Percentiles rank a stretch among this genome's conserved stretches.
Conservation (phyloP, 2,797 vertebrate genomes). For the Ctenochaetus hawaiiensis region DNA sequence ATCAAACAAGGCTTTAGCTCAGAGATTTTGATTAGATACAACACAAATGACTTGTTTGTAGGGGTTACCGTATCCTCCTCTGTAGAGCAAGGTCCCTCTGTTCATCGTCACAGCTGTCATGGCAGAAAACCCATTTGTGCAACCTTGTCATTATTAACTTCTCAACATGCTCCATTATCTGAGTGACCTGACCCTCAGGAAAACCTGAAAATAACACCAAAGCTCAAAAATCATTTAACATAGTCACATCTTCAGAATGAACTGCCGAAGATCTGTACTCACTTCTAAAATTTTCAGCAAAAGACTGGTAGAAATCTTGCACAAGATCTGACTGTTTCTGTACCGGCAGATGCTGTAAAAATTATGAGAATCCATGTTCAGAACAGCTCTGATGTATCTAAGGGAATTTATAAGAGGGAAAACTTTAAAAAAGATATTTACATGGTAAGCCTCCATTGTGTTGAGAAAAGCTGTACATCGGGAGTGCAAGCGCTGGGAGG, state of each 20-base stretch:
- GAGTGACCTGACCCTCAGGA: slow-evolving; percentile 78
- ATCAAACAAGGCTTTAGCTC: background rate
- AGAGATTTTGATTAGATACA: slow-evolving; percentile 3
- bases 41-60: background rate
- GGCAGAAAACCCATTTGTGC: slow-evolving; percentile 88
- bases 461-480: slow-evolving; percentile 86
- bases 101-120: slow-evolving; percentile 87
- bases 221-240: background rate
- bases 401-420: background rate
- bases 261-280: slow-evolving; percentile 51
- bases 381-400: background rate
- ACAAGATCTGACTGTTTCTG: slow-evolving; percentile 87
- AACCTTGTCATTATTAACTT: slow-evolving; percentile 88
- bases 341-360: slow-evolving; percentile 79
- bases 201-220: slow-evolving; percentile 72
- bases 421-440: slow-evolving; percentile 56
- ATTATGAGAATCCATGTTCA: slow-evolving; percentile 4
- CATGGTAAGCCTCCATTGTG: slow-evolving; percentile 86
- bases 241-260: background rate
- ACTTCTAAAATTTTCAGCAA: slow-evolving; percentile 82
- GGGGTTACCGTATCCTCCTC: slow-evolving; percentile 83
- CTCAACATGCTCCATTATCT: slow-evolving; percentile 87
- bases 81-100: slow-evolving; percentile 87
- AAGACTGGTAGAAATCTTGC: slow-evolving; percentile 87
- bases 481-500: slow-evolving; percentile 84